Percentiles rank a stretch among this genome's conserved stretches.
Evolutionary conservation across 1,140 invertebrate species (phyloP).

Genomic region (Cryptotermes secundus): DNA sequence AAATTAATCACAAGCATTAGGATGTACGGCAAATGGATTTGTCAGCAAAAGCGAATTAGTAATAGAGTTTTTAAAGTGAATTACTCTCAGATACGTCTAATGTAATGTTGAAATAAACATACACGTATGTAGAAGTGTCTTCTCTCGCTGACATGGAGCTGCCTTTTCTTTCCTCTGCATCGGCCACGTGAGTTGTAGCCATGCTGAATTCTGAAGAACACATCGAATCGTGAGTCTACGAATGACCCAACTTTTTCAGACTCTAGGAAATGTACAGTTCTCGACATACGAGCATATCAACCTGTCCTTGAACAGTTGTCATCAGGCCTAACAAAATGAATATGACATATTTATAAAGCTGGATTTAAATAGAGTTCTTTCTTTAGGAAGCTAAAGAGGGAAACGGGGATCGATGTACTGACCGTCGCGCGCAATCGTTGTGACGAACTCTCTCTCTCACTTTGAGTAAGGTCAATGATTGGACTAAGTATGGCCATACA

Average conservation of each 20-base stretch:
- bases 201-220: conserved; percentile 13
- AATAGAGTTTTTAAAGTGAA: background rate
- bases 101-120: no score
- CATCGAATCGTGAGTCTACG: background rate
- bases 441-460: background rate
- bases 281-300: background rate
- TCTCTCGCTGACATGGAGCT: no score
- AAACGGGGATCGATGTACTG: background rate
- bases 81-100: background rate
- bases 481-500: no score
- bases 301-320: no score
- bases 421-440: background rate
- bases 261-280: background rate
- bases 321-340: background rate
- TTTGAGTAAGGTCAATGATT: background rate
- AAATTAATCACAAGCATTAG: background rate
- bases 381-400: background rate
- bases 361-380: background rate
- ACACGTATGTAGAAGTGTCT: no score
- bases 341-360: background rate
- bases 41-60: background rate
- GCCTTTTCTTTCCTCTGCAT: background rate
- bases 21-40: background rate
- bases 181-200: background rate
- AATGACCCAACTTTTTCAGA: background rate